Conservation (phyloP, 2,888 invertebrate species). For the Eupithecia dodoneata region DNA sequence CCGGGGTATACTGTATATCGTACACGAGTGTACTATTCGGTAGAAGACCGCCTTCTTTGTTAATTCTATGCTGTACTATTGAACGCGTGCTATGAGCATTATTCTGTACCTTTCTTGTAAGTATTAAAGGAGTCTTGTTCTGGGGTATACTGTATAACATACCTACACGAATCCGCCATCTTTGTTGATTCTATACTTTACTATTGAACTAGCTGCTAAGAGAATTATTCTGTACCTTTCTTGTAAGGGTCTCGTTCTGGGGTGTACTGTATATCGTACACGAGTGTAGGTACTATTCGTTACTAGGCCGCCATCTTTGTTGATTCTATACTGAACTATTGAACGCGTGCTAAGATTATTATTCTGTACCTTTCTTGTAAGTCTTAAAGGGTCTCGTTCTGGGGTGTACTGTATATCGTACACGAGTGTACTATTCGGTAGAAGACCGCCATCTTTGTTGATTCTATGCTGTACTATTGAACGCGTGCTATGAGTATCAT, state of each 20-base stretch:
- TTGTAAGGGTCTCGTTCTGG: constrained; percentile 95
- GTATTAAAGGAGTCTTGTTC: constrained; percentile 95
- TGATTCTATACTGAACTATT: no score
- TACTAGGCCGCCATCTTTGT: not conserved
- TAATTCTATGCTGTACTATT: constrained; percentile 89
- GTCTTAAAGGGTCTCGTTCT: constrained; percentile 95
- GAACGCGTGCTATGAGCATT: no score
- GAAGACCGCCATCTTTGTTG: constrained; percentile 58
- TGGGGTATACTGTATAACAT: no score
- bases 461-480: constrained; percentile 68
- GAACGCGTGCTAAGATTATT: not conserved
- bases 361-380: constrained; percentile 91
- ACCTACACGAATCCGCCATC: no score
- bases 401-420: constrained; percentile 61
- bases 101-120: constrained; percentile 93
- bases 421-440: constrained; percentile 64
- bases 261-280: no score
- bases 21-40: constrained; percentile 64
- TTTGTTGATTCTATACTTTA: constrained; percentile 79
- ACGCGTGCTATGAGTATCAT: no score
- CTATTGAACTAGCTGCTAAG: not conserved
- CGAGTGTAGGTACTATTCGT: constrained; percentile 81
- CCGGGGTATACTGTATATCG: constrained; percentile 79
- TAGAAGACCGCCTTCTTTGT: constrained; percentile 87
- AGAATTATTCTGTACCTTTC: constrained; percentile 85